phyloP scores from a whole-genome alignment of 2,888 invertebrate species.

The Chelonus formosanus region DNA sequence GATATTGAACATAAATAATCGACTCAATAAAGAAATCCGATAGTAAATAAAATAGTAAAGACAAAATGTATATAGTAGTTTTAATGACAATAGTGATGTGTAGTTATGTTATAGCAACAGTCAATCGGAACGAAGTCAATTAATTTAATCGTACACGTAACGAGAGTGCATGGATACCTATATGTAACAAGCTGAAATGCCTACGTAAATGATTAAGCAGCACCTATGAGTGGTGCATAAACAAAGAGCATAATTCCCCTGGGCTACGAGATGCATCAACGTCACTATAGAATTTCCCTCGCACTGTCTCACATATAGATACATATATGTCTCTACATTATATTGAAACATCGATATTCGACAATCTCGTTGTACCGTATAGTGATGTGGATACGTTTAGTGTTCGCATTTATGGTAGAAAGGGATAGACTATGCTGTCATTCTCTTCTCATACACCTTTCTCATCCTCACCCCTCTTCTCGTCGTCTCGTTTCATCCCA shows the following conservation, averaged over 20 bases:
- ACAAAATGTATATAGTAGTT: no score
- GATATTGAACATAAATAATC: no score
- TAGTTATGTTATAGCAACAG: no score
- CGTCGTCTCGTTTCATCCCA: conserved; percentile 29
- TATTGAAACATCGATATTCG: conserved; percentile 41
- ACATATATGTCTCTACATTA: conserved; percentile 32
- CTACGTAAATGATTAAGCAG: conserved; percentile 9
- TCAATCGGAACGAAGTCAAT: no score
- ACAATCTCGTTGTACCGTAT: conserved; percentile 17
- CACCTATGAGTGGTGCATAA: conserved; percentile 11
- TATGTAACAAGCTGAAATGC: not conserved
- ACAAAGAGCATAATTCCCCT: conserved; percentile 14
- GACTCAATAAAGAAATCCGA: no score
- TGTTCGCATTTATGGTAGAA: conserved; percentile 12
- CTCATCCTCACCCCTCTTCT: not conserved
- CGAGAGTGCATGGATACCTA: no score
- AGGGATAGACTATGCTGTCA: not conserved
- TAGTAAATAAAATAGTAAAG: no score
- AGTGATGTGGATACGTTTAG: conserved; percentile 9
- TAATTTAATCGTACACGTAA: no score
- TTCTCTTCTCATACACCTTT: no score
- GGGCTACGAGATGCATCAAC: conserved; percentile 11
- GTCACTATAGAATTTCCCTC: conserved; percentile 9
- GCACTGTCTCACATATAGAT: conserved; percentile 30
- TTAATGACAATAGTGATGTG: no score